phyloP scores from a whole-genome alignment of 1,140 invertebrate species.

The Drosophila obscura region DNA sequence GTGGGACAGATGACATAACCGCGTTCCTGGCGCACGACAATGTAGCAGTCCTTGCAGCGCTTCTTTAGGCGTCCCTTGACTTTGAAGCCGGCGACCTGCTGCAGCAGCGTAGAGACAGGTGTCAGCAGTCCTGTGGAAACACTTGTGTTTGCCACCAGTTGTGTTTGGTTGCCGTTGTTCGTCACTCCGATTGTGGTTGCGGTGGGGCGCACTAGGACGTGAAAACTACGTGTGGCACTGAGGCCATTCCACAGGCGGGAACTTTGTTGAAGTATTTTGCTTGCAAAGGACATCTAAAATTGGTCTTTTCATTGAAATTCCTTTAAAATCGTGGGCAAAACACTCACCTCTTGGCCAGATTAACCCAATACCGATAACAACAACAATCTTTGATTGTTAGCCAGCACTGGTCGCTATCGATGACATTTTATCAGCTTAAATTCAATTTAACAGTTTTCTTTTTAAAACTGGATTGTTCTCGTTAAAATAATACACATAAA shows the following conservation, averaged over 20 bases:
- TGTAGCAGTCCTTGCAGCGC: conserved; percentile 91
- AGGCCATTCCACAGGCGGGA: conserved; percentile 52
- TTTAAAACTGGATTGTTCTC: too few species aligned
- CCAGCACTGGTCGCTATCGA: too few species aligned
- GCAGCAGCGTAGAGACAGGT: conserved; percentile 55
- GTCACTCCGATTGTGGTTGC: conserved; percentile 1
- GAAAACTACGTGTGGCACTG: conserved; percentile 51
- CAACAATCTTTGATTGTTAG: too few species aligned
- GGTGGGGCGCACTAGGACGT: conserved; percentile 49
- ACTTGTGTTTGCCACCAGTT: conserved; percentile 16
- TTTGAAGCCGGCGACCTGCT: conserved; percentile 80
- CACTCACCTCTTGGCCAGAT: conserved; percentile 31
- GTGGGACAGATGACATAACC: conserved; percentile 90
- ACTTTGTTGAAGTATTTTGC: conserved; percentile 51
- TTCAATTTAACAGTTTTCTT: too few species aligned
- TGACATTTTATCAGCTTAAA: too few species aligned
- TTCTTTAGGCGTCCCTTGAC: conserved; percentile 86
- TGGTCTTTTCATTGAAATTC: conserved; percentile 49
- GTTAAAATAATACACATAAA: too few species aligned
- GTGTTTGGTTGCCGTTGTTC: conserved; percentile 12
- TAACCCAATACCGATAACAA: conserved; percentile 4
- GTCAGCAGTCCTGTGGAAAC: conserved; percentile 28
- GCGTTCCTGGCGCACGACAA: conserved; percentile 88
- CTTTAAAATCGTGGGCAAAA: conserved; percentile 3
- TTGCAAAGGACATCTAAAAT: conserved; percentile 60